Evolutionary conservation across 2,113 vertebrate species (phyloP).

Genomic region (Coracopsis vasa): DNA sequence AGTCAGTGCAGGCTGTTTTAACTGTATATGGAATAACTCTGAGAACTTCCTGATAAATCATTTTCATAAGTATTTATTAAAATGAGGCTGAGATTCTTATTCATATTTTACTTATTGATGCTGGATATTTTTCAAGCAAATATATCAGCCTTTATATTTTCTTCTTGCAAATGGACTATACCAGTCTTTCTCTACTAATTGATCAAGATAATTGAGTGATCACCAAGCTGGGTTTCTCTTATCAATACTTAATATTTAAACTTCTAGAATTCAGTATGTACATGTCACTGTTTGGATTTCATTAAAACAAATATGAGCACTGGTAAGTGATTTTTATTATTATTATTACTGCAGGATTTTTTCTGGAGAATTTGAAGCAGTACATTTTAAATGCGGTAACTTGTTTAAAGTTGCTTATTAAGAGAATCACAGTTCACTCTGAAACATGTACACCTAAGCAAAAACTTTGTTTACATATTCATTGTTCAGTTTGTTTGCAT

Average conservation of each 20-base stretch:
- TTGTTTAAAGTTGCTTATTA: not conserved
- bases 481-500: not conserved
- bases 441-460: not conserved
- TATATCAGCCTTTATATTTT: not conserved
- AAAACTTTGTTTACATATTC: not conserved
- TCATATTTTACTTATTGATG: not conserved
- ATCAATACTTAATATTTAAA: not conserved
- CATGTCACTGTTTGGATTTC: not conserved
- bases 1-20: not conserved
- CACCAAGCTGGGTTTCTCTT: not conserved
- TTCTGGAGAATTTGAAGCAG: not conserved
- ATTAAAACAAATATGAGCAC: not conserved
- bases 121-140: not conserved
- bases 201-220: not conserved
- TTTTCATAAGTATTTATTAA: not conserved
- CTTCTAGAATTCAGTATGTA: not conserved
- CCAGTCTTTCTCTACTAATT: not conserved
- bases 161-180: not conserved
- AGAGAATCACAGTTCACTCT: not conserved
- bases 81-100: not conserved
- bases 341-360: not conserved
- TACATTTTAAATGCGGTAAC: not conserved
- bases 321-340: not conserved
- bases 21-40: not conserved
- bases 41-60: not conserved